Conservation (phyloP, 1,140 invertebrate genomes). For the Drosophila hydei region DNA sequence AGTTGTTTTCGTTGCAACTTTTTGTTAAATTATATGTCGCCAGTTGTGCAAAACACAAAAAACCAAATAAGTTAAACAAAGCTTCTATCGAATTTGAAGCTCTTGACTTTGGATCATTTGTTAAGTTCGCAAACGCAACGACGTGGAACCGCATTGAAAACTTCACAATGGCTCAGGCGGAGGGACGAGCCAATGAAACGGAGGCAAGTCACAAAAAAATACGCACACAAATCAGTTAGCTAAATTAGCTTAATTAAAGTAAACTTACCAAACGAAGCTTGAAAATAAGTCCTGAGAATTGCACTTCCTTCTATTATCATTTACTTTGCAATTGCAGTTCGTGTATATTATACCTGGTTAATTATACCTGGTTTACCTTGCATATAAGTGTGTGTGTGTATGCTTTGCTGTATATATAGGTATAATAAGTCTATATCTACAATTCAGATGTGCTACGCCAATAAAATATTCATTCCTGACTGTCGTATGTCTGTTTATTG, state of each 20-base stretch:
- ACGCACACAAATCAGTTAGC: not conserved
- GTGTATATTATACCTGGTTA: constrained; percentile 32
- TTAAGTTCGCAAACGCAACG: constrained; percentile 21
- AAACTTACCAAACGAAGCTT: not conserved
- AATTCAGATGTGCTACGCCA: constrained; percentile 7
- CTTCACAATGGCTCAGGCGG: constrained; percentile 38
- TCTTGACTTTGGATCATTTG: constrained; percentile 10
- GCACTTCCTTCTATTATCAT: constrained; percentile 11
- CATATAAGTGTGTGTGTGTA: not conserved
- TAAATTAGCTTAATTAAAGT: not conserved
- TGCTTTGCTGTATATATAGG: not conserved
- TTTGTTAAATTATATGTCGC: constrained; percentile 9
- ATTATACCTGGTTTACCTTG: constrained; percentile 34
- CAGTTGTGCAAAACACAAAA: not conserved
- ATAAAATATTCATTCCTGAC: constrained; percentile 28
- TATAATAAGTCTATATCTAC: constrained; percentile 6
- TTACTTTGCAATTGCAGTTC: not conserved
- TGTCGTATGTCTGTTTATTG: constrained; percentile 29
- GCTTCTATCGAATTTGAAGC: constrained; percentile 3
- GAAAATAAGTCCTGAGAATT: not conserved
- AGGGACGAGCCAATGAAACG: constrained; percentile 20
- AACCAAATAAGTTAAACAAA: not conserved
- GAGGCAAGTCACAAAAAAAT: constrained; percentile 23
- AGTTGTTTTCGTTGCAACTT: constrained; percentile 35
- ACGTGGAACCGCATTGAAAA: constrained; percentile 37